Base-by-base conservation (phyloP, 2,797 vertebrate species). In the Poecilia picta region DNA sequence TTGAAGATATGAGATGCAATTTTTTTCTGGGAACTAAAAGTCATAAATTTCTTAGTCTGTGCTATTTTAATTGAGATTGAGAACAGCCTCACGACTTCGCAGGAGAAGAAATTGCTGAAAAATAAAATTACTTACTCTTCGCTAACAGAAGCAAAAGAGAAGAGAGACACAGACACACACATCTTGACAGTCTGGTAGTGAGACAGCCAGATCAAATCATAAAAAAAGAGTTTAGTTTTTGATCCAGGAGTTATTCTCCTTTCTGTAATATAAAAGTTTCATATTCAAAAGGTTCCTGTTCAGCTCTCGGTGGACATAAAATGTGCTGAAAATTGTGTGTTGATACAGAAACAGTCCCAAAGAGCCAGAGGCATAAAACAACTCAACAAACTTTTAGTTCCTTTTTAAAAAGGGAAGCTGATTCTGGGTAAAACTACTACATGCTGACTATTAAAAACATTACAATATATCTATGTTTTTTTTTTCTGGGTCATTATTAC, bases 141-240 rank as follows among this genome's bases (percentile, higher is more conserved):
- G 8, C 28, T 62, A 62, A 33, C 28, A 62, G 57, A 57, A 28
- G 28, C 6, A 59, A 59, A 33, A 62, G 15, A 31, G n/a, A 13
- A 28, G n/a, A 55, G 8, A 57, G 23, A 55, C 2, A 76, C 31
- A 78, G 15, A 83, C 46, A 75, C 53, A 79, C 49, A 76, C 23
- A 55, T 25, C 25, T n/a, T 16, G 4, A 25, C 59, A 49, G 16
- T 11, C 15, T 49, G 62, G 8, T 15, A 66, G 33, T 23, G 1
- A 77, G 55, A 43, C 55, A 43, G 41, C 76, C 80, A 76, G 53
- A 87, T 83, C 47, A 13, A 89, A 88, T 85, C 77, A 77, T 59
- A 84, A 78, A 66, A 20, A 15, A 36, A 2, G 15, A 84, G 45
- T 83, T 77, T 47, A 70, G 78, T 90, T 82, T 82, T 79, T 57